These are phyloP conservation scores for Teinopalpus imperialis DNA, from an alignment of 2,888 invertebrate genomes.

Conservation along the genomic window DNA sequence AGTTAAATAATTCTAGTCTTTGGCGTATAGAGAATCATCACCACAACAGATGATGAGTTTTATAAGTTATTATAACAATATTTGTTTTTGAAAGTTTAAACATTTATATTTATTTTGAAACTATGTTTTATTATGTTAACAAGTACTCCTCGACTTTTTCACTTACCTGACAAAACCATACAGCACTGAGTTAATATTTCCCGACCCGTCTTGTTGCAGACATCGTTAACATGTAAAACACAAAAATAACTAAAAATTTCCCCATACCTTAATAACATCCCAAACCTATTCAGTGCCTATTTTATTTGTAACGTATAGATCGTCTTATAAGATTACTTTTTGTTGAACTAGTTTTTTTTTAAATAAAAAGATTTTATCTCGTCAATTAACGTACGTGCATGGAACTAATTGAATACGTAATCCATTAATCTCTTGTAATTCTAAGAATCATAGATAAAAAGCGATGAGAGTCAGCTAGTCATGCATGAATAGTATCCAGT, in stretches of 20 bases:
- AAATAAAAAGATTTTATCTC: conserved; percentile 19
- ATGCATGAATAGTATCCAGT: conserved; percentile 39
- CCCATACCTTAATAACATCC: neutral
- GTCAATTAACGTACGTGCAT: conserved; percentile 15
- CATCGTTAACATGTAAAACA: no score
- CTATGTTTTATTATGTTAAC: no score
- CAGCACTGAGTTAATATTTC: no score
- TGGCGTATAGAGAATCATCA: no score
- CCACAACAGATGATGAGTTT: no score
- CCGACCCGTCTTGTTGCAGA: no score
- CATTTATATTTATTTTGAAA: no score
- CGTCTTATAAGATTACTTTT: neutral
- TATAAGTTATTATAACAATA: no score
- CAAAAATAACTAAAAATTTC: neutral
- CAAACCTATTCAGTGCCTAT: neutral
- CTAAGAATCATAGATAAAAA: conserved; percentile 17
- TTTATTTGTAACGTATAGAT: conserved; percentile 1
- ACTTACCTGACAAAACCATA: no score
- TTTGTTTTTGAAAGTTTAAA: no score
- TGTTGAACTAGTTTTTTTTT: neutral
- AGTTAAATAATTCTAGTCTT: no score
- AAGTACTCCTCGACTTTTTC: no score
- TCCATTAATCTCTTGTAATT: conserved; percentile 19
- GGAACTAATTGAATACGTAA: conserved; percentile 24
- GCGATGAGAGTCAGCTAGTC: conserved; percentile 4